These are phyloP conservation scores for Tenebrio molitor DNA, from an alignment of 1,140 invertebrate genomes.

Conservation along the genomic window DNA sequence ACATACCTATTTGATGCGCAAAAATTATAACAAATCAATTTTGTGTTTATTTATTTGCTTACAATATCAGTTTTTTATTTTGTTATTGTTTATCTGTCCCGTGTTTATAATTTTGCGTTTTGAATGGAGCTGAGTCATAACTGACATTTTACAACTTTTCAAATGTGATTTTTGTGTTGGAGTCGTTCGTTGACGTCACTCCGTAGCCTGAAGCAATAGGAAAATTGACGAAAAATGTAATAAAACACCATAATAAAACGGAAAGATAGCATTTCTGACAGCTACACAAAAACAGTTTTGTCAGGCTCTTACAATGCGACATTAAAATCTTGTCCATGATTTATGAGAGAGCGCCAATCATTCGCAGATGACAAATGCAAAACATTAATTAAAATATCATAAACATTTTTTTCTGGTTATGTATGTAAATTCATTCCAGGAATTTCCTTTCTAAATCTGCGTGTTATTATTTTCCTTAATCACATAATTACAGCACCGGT, in stretches of 20 bases:
- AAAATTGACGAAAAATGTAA: not conserved
- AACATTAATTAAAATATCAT: slow-evolving; percentile 37
- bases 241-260: not conserved
- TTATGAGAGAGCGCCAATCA: slow-evolving; percentile 17
- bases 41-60: too few species aligned
- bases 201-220: not conserved
- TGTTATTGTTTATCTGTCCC: too few species aligned
- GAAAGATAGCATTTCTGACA: not conserved
- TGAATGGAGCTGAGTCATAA: too few species aligned
- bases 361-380: slow-evolving; percentile 36
- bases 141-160: not conserved
- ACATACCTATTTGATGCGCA: too few species aligned
- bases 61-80: too few species aligned
- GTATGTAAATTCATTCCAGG: slow-evolving; percentile 21
- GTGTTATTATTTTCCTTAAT: slow-evolving; percentile 30
- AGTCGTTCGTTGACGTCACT: not conserved
- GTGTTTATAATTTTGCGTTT: too few species aligned
- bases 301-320: not conserved
- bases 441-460: slow-evolving; percentile 37
- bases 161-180: not conserved
- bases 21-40: too few species aligned
- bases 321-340: slow-evolving; percentile 25
- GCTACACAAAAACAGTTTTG: not conserved
- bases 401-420: not conserved
- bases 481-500: slow-evolving; percentile 21